Evolutionary conservation across 2,888 invertebrate species (phyloP), one percentile per base, ranked within the genome.

Genomic region (Pterostichus madidus): DNA sequence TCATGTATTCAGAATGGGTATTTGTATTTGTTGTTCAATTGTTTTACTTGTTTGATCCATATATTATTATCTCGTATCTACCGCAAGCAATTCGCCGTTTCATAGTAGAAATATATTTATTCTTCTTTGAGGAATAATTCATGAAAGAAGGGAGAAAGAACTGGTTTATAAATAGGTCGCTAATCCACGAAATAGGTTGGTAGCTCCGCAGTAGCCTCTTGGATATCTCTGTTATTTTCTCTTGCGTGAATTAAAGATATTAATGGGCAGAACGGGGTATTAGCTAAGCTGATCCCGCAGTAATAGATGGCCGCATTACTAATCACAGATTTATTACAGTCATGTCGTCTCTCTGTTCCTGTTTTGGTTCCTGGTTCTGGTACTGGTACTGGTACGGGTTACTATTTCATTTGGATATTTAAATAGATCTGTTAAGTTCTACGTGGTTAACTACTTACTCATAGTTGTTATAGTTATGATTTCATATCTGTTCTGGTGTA

Each of bases 251-350:
- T 75, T 52, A 75, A 75, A 75, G 75, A 75, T 75, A 75, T 75
- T 75, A 75, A 75, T 75, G 52, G 49, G 24, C 31, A 39, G 59
- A 59, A 17, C 24, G 44, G 75, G 52, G 75, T 75, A 75, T 75
- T 75, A 75, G 13, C 52, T 75, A 64, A 64, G 64, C 64, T 64
- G 64, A 35, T 64, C 64, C 39, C 35, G 11, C 10, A 35, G 75
- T 75, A 52, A 75, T 35, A 52, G 17, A 75, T 75, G 75, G 31
- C 8, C 49, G 52, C n/a, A 32, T 75, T 75, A 75, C 75, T 75
- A 73, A 75, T 75, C 75, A 75, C 75, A 52, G 17, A 75, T 75
- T 75, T 75, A 75, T 75, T 52, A 75, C 75, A 61, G 61, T 8
- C 2, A 13, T 5, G 52, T 52, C n/a, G 52, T 52, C 52, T 13